Evolutionary conservation across 2,888 invertebrate genomes (phyloP), one percentile per base, ranked within the genome.

Genomic region (Ornithoptera alexandrae): DNA sequence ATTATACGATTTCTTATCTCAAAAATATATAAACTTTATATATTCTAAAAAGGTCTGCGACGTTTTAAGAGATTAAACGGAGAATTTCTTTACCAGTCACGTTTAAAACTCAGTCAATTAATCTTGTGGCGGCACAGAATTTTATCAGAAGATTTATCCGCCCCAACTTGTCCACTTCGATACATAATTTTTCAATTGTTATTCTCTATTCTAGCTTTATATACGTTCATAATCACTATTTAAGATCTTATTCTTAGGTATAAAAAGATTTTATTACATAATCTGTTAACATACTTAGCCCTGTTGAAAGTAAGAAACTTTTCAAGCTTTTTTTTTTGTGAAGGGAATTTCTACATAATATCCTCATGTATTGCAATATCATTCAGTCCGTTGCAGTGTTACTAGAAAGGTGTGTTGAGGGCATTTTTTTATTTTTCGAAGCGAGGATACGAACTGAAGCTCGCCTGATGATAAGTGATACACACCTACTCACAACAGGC

Each of bases 71-170:
- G 65, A 68, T 62, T 68, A 50, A 65, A 68, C 62, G 56, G 66
- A 67, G 65, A 68, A 68, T 68, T 68, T 68, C 62, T 64, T 22
- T 61, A 65, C 53, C 56, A 56, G 69, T 69, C 60, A 69, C 65
- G 69, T 65, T 65, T 69, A 56, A 69, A 69, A 69, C 62, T 69
- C 62, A 69, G 46, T 66, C 66, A 66, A 69, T 66, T 69, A 69
- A 66, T 66, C 65, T 69, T 58, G 46, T 30, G 50, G 57, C 56
- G 46, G 65, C 61, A 65, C 53, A 56, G 42, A 65, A 56, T 69
- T 69, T 65, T 61, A 68, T 68, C 60, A 8, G 68, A 63, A 68
- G 59, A 68, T 68, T 68, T 64, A 68, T 63, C 63, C 58, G 24
- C 62, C 50, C 46, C n/a, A 24, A 68, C 58, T 68, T 68, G 63